Conservation (phyloP, 2,797 vertebrate species). For the Botia almorhae region DNA sequence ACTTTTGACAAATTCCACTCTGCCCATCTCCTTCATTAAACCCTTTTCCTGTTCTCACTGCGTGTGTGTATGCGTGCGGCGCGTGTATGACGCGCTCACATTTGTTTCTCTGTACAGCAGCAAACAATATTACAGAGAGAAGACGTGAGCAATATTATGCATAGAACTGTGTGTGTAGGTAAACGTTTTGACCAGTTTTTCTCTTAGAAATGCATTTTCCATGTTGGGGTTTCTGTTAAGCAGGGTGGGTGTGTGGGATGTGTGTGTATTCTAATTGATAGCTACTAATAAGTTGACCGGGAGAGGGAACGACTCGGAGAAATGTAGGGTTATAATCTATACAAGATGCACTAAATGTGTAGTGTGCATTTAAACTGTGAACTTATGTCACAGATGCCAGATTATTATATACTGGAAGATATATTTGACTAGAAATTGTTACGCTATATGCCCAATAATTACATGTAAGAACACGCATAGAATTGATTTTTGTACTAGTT, state of each 20-base stretch:
- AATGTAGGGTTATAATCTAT: slow-evolving; percentile 14
- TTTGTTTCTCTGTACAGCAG: slow-evolving; percentile 59
- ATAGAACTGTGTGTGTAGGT: slow-evolving; percentile 15
- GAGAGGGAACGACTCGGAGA: neutral
- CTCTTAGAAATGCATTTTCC: slow-evolving; percentile 22
- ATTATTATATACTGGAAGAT: slow-evolving; percentile 48
- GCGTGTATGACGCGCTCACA: slow-evolving; percentile 35
- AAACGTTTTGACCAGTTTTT: slow-evolving; percentile 31
- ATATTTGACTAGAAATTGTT: slow-evolving; percentile 47
- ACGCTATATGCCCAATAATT: slow-evolving; percentile 43
- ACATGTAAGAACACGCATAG: slow-evolving; percentile 47
- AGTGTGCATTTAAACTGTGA: slow-evolving; percentile 52
- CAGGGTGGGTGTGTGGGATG: slow-evolving; percentile 12
- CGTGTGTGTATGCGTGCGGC: slow-evolving; percentile 11
- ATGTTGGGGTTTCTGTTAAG: slow-evolving; percentile 28
- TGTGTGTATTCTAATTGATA: neutral
- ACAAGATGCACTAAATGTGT: slow-evolving; percentile 33
- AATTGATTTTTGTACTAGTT: slow-evolving; percentile 57
- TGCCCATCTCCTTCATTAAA: slow-evolving; percentile 42
- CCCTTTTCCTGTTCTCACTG: slow-evolving; percentile 50
- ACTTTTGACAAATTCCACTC: slow-evolving; percentile 53
- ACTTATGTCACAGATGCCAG: slow-evolving; percentile 40
- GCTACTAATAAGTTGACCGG: slow-evolving; percentile 3
- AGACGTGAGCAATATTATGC: slow-evolving; percentile 34
- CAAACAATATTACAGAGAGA: slow-evolving; percentile 30